Base-by-base conservation (phyloP, 92 coral and sea anemone species). In the Virgularia gustaviana region DNA sequence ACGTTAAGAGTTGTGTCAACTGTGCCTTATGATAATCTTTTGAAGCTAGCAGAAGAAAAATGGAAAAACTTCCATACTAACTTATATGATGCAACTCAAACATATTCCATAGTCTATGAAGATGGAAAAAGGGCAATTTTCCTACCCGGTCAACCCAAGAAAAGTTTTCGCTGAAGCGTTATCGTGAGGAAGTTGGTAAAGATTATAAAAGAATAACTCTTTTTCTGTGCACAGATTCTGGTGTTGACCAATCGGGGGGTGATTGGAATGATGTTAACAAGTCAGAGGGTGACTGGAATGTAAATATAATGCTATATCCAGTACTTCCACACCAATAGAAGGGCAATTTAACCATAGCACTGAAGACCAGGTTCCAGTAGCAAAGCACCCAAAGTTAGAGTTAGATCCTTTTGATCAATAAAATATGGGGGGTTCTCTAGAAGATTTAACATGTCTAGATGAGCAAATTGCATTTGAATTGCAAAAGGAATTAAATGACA, bases 201-300 rank as follows among this genome's bases (percentile, higher is more conserved):
- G 85, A 85, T 43, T 80, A 73, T 36, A 85, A 85, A 41, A 85
- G 85, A 30, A 75, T 85, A 33, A 79, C 89, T 1, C 55, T 85
- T 23, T 78, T 25, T 51, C 58, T 81, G 24, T 72, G 66, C 54
- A 36, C 79, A n/a, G 70, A 85, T 28, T 39, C 29, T 70, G 86
- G 81, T 63, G 70, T 74, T 38, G 35, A 76, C 70, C 76, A 51
- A 70, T 67, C 89, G 35, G 78, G 49, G 63, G 31, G 8, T 63
- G 75, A 22, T 24, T 42, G 57, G 15, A 64, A 49, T 62, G 70
- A 20, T 62, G 60, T 35, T 54, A 24, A 31, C 30, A 24, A 35
- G 9, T 54, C 60, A 6, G 31, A 54, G 11, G 13, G 32, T 54
- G 30, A 1, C 12, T 54, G 32, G 6, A 35, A 22, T 54, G 8